Evolutionary conservation across 2,888 invertebrate species (phyloP), one percentile per base, ranked within the genome.

Genomic region (Ethmia dodecea): DNA sequence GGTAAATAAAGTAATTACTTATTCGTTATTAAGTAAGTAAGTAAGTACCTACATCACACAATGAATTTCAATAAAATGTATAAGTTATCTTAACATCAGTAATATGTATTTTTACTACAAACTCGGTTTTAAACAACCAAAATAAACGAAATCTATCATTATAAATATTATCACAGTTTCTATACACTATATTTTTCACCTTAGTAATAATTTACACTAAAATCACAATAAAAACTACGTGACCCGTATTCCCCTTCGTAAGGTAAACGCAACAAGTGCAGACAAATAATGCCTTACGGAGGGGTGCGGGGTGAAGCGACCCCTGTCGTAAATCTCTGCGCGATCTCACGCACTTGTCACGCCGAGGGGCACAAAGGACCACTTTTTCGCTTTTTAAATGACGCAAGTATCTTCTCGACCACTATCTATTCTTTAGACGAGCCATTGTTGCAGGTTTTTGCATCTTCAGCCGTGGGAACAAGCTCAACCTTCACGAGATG

Each of bases 321-420:
- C 67, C 64, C 40, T 29, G 29, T 26, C n/a, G 33, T 35, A 43
- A 42, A 35, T 11, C 35, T 47, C 46, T 48, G 45, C 41, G 26
- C 41, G 44, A 60, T 65, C 69, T 69, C 66, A 60, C 64, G 60
- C 52, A 79, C 80, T 83, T 81, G 80, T 79, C 75, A 73, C 74
- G 65, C 71, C 60, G 51, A n/a, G 52, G 61, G 67, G 61, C 53
- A 62, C 56, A 65, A 67, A 55, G 55, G 52, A 44, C 47, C 49
- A 51, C 56, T 60, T 48, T 46, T 31, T 46, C 44, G 40, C 50
- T 60, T 73, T 74, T 71, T 69, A 64, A 59, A 63, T 73, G 61
- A 75, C 60, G 73, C 66, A 65, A 74, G 55, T 62, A 51, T 63
- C 63, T 61, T 54, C 55, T 46, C 37, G 37, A 36, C 44, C 30